Evolutionary conservation across 2,797 vertebrate genomes (phyloP).

Genomic region (Psittacula derbiana): DNA sequence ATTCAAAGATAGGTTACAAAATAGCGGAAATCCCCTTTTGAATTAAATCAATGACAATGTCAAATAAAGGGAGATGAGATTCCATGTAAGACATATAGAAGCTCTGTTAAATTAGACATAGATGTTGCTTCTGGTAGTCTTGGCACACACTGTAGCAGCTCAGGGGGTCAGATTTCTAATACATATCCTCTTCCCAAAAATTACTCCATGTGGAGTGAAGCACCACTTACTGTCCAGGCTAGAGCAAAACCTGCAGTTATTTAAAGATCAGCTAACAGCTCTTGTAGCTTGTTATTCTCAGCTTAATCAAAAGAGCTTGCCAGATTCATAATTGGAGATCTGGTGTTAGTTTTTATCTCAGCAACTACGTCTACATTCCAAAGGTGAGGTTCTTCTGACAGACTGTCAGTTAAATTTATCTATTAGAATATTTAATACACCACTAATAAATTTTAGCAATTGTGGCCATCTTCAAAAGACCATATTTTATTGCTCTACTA

Average conservation of each 20-base stretch:
- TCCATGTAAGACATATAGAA: background rate
- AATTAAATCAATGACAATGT: background rate
- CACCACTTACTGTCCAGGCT: background rate
- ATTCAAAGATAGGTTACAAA: background rate
- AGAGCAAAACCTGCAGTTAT: background rate
- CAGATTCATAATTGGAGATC: background rate
- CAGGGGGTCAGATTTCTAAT: background rate
- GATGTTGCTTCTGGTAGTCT: background rate
- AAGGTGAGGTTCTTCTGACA: background rate
- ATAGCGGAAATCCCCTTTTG: background rate
- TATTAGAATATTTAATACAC: background rate
- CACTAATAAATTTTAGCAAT: background rate
- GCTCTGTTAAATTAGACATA: background rate
- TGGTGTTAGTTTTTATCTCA: background rate
- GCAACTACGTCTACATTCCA: background rate
- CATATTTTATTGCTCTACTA: background rate
- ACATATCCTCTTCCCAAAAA: background rate
- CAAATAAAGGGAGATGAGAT: background rate
- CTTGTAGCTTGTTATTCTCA: background rate
- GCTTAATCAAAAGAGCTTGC: background rate
- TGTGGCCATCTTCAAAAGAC: background rate
- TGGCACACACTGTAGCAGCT: background rate
- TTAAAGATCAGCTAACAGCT: background rate
- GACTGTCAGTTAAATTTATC: background rate
- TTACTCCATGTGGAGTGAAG: background rate